phyloP scores from a whole-genome alignment of 2,888 invertebrate genomes.

The Brachylomia viminalis region DNA sequence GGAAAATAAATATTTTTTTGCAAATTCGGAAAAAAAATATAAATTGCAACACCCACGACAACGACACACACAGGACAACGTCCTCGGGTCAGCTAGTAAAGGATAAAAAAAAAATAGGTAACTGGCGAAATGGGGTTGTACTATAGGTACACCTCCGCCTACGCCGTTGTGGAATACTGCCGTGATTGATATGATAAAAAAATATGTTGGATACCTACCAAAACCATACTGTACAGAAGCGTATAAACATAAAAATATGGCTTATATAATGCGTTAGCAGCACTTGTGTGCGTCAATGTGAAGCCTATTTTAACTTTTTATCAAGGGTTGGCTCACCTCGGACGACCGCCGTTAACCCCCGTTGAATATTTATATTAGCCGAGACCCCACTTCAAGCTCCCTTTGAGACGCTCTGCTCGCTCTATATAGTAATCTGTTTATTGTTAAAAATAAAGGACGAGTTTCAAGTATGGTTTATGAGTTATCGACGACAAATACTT shows the following conservation, averaged over 20 bases:
- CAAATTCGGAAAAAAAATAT: no score
- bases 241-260: conserved; percentile 35
- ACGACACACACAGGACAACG: no score
- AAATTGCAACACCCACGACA: no score
- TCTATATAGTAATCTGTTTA: conserved; percentile 71
- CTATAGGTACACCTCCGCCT: no score
- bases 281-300: conserved; percentile 61
- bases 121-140: not conserved
- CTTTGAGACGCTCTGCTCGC: conserved; percentile 67
- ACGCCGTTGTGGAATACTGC: not conserved
- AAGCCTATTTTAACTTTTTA: conserved; percentile 77
- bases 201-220: not conserved
- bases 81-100: no score
- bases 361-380: conserved; percentile 83
- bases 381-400: conserved; percentile 67
- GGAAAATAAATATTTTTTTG: no score
- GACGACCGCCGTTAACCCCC: conserved; percentile 78
- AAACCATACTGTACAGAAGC: conserved; percentile 4
- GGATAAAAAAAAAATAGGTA: not conserved
- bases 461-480: conserved; percentile 32
- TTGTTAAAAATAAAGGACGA: conserved; percentile 69
- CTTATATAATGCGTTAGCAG: conserved; percentile 50
- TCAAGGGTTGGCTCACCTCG: conserved; percentile 72
- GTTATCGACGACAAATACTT: conserved; percentile 38
- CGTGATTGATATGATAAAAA: no score